These are phyloP conservation scores for Cyrtodaria siliqua DNA, from an alignment of 2,888 invertebrate genomes.

Conservation along the genomic window DNA sequence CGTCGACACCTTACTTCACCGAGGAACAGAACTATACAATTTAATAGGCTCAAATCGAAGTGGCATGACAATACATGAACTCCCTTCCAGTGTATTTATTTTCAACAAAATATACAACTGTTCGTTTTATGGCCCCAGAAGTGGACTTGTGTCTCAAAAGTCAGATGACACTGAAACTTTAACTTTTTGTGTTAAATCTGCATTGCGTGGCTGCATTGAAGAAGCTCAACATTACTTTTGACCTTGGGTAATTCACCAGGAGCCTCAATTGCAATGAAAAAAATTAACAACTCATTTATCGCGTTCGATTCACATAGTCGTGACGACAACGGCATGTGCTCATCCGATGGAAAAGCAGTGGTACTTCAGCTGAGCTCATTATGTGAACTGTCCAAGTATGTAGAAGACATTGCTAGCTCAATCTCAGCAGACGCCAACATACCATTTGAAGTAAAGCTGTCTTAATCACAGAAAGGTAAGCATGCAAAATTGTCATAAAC, in stretches of 20 bases:
- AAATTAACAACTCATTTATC: constrained; percentile 7
- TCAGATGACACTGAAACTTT: background rate
- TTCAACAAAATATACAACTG: constrained; percentile 3
- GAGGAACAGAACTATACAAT: background rate
- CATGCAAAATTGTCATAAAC: constrained; percentile 4
- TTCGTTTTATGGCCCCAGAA: constrained; percentile 9
- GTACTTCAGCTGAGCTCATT: constrained; percentile 10
- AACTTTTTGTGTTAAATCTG: constrained; percentile 10
- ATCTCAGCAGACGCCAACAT: constrained; percentile 7
- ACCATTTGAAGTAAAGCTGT: constrained; percentile 6
- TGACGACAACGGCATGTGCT: constrained; percentile 31
- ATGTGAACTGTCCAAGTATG: constrained; percentile 2
- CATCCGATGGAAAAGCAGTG: constrained; percentile 33
- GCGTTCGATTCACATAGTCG: constrained; percentile 46
- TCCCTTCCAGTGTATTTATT: constrained; percentile 4
- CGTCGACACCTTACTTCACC: background rate
- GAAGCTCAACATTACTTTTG: background rate
- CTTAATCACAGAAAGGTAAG: constrained; percentile 5
- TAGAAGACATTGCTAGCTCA: constrained; percentile 7
- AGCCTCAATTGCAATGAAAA: constrained; percentile 1
- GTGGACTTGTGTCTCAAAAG: constrained; percentile 7
- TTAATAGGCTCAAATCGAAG: constrained; percentile 5
- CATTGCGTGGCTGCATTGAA: background rate
- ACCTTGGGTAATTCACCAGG: constrained; percentile 5
- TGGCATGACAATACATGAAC: constrained; percentile 8